Conservation (phyloP, 2,888 invertebrate species). For the Alloscopus bannaensis region DNA sequence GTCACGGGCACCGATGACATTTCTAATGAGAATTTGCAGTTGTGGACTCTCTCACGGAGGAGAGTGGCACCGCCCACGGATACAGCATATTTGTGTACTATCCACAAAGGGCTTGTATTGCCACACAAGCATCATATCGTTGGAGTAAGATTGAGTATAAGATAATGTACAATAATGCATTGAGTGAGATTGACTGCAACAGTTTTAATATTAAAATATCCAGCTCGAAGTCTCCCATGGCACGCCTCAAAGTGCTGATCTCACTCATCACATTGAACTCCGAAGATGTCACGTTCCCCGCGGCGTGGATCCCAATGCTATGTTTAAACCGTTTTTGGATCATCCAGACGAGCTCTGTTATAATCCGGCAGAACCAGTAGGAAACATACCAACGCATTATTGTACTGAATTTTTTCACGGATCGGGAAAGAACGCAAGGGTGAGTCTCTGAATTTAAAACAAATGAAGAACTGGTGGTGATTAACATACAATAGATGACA, state of each 20-base stretch:
- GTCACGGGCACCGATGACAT: background rate
- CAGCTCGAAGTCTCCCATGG: conserved; percentile 1
- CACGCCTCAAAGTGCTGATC: background rate
- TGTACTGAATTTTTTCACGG: conserved; percentile 31
- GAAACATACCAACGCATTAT: conserved; percentile 21
- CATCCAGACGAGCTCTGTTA: conserved; percentile 28
- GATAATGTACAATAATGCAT: background rate
- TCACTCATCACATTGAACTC: conserved; percentile 12
- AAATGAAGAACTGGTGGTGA: background rate
- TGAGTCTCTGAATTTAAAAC: background rate
- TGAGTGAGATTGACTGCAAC: background rate
- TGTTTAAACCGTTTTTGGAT: conserved; percentile 1
- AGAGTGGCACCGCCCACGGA: background rate
- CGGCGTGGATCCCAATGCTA: background rate
- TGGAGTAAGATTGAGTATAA: conserved; percentile 27
- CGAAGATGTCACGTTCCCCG: conserved; percentile 10
- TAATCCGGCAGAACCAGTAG: background rate
- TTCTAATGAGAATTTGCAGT: background rate
- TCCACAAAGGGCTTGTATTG: conserved; percentile 15
- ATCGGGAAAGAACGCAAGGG: conserved; percentile 2
- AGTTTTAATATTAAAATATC: background rate
- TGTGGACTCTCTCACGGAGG: conserved; percentile 2
- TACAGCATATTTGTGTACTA: conserved; percentile 30
- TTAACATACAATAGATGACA: background rate
- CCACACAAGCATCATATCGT: conserved; percentile 33